A percentile compares a stretch with the other conserved stretches of the same genome.
Evolutionary conservation across 30 jellyfish, hydroid and myxozoan species (phyloP).

Genomic region (Hydractinia symbiolongicarpus): DNA sequence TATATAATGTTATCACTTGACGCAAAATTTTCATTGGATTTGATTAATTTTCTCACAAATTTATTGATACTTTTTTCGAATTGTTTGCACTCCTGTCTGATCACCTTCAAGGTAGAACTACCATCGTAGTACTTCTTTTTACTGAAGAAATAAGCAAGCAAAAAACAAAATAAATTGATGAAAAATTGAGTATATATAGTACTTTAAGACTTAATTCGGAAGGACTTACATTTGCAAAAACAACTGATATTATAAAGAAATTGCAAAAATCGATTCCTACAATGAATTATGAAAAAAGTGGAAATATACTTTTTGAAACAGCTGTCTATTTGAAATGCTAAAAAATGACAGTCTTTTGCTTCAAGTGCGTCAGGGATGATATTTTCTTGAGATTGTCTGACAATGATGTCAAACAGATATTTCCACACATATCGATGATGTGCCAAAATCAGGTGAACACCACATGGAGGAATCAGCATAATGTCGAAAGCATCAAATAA

Average conservation of each 20-base stretch:
- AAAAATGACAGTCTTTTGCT: slow-evolving; percentile 2
- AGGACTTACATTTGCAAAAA: too few relatives aligned
- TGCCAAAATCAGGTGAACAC: slow-evolving; percentile 12
- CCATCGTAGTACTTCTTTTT: not conserved
- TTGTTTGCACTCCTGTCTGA: not conserved
- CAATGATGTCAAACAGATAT: not conserved
- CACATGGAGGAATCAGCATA: slow-evolving; percentile 24
- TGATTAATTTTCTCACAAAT: not conserved
- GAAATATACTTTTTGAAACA: slow-evolving; percentile 3
- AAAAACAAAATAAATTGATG: too few relatives aligned
- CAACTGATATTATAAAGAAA: too few relatives aligned
- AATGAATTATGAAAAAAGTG: not conserved
- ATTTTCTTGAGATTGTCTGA: not conserved
- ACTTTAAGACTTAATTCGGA: too few relatives aligned
- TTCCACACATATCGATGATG: slow-evolving; percentile 22
- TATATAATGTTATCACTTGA: not conserved
- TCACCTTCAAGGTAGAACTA: not conserved
- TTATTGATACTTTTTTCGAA: not conserved
- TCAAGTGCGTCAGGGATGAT: slow-evolving; percentile 2
- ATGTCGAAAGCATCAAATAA: slow-evolving; percentile 3
- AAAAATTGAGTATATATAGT: too few relatives aligned
- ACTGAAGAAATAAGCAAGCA: not conserved
- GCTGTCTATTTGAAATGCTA: slow-evolving; percentile 17
- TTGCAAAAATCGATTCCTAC: not conserved
- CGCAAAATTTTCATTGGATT: not conserved